These are phyloP conservation scores for Drosophila suzukii DNA, from an alignment of 1,140 invertebrate genomes.

Conservation along the genomic window DNA sequence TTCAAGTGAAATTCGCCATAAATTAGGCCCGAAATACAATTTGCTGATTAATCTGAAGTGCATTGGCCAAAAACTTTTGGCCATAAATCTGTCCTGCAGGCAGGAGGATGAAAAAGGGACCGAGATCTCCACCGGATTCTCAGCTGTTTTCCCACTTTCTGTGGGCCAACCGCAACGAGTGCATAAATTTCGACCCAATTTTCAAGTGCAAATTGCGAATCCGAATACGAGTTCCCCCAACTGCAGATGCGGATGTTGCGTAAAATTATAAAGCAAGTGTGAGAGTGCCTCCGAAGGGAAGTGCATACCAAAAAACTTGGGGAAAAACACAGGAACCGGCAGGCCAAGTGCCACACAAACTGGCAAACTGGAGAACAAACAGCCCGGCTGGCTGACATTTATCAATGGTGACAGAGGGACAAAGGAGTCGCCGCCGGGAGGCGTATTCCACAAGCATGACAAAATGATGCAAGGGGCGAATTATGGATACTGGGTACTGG, in stretches of 20 bases:
- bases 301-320: slow-evolving; percentile 68
- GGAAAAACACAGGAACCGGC: slow-evolving; percentile 47
- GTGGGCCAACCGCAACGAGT: slow-evolving; percentile 68
- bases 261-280: slow-evolving; percentile 68
- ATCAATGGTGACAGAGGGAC: slow-evolving; percentile 79
- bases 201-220: slow-evolving; percentile 77
- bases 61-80: slow-evolving; percentile 70
- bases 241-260: slow-evolving; percentile 64
- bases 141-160: slow-evolving; percentile 57
- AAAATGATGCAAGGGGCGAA: slow-evolving; percentile 75
- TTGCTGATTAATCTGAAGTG: slow-evolving; percentile 82
- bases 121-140: slow-evolving; percentile 3
- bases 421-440: slow-evolving; percentile 52
- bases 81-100: slow-evolving; percentile 64
- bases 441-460: slow-evolving; percentile 63
- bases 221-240: slow-evolving; percentile 39
- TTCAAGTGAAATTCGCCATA: slow-evolving; percentile 58
- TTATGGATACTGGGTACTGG: slow-evolving; percentile 41
- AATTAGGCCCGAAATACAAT: slow-evolving; percentile 78
- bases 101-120: slow-evolving; percentile 7
- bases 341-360: slow-evolving; percentile 32
- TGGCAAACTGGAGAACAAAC: slow-evolving; percentile 53
- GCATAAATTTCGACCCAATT: slow-evolving; percentile 82
- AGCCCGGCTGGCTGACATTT: slow-evolving; percentile 68
- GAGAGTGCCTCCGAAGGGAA: slow-evolving; percentile 15